These are phyloP conservation scores for Phylloscopus collybita DNA, from an alignment of 2,797 vertebrate genomes.

Conservation along the genomic window DNA sequence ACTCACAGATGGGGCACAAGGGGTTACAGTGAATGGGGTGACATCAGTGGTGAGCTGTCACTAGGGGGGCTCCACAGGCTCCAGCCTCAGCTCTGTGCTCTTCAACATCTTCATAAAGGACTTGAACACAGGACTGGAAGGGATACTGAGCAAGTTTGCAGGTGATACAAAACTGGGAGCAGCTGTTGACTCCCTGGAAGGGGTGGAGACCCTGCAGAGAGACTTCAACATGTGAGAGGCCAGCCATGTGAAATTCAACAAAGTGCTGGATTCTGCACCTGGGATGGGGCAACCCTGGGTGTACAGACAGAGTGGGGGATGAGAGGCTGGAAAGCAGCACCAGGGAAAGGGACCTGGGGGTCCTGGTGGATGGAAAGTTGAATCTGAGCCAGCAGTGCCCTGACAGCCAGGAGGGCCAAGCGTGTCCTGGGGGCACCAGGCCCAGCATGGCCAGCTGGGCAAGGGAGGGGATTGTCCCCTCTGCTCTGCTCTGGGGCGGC, in stretches of 20 bases:
- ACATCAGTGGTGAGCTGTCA: neutral
- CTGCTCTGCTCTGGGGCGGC: accelerated
- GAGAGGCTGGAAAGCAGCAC: neutral
- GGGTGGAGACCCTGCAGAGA: neutral
- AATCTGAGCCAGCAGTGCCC: neutral
- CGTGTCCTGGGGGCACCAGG: neutral
- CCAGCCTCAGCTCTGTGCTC: neutral
- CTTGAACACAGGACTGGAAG: neutral
- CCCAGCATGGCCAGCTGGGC: accelerated
- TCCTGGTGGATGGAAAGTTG: neutral
- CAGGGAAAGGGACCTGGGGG: neutral
- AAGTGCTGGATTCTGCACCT: neutral
- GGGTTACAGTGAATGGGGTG: neutral
- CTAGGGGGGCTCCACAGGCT: neutral
- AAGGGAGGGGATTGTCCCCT: neutral
- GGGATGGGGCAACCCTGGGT: neutral
- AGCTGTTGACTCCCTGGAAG: neutral
- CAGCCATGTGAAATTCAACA: neutral
- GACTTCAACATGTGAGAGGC: neutral
- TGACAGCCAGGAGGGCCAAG: neutral
- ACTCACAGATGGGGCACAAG: neutral
- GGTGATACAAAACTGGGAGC: neutral
- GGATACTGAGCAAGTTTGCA: neutral
- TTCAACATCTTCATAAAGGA: neutral
- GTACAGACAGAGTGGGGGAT: neutral